Conservation (phyloP, 2,888 invertebrate species). For the Rhamphomyia laevipes region DNA sequence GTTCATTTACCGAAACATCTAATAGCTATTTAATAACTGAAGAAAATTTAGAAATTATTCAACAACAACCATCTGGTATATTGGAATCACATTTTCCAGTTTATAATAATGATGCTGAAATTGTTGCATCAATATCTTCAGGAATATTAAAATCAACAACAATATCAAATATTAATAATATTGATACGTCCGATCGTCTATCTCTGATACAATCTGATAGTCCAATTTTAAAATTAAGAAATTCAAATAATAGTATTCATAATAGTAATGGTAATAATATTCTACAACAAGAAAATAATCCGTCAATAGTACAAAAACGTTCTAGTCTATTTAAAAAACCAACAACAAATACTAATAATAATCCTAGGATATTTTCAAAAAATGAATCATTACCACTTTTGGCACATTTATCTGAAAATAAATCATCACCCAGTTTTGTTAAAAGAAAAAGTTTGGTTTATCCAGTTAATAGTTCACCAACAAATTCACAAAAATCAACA, state of each 20-base stretch:
- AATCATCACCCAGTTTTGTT: slow-evolving; percentile 44
- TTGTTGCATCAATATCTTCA: slow-evolving; percentile 3
- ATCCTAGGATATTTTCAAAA: slow-evolving; percentile 31
- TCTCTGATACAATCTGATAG: slow-evolving; percentile 17
- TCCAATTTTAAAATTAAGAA: slow-evolving; percentile 1
- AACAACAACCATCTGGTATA: slow-evolving; percentile 26
- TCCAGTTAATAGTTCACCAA: slow-evolving; percentile 30
- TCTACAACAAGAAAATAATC: not conserved
- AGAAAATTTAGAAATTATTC: slow-evolving; percentile 1
- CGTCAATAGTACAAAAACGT: slow-evolving; percentile 16
- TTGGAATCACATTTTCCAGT: slow-evolving; percentile 39
- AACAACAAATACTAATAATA: slow-evolving; percentile 8
- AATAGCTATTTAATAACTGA: slow-evolving; percentile 5
- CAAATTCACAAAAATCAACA: slow-evolving; percentile 3
- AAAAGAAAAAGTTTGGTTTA: slow-evolving; percentile 51
- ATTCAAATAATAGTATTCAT: not conserved
- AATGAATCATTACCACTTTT: slow-evolving; percentile 48
- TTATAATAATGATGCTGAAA: slow-evolving; percentile 13
- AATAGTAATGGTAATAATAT: not conserved
- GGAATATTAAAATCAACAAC: not conserved
- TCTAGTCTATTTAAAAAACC: slow-evolving; percentile 11
- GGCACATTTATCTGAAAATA: slow-evolving; percentile 32
- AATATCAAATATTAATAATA: not conserved
- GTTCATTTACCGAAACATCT: slow-evolving; percentile 9
- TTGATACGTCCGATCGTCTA: slow-evolving; percentile 17